Conservation (phyloP, 2,888 invertebrate species). For the Andricus curvator region DNA sequence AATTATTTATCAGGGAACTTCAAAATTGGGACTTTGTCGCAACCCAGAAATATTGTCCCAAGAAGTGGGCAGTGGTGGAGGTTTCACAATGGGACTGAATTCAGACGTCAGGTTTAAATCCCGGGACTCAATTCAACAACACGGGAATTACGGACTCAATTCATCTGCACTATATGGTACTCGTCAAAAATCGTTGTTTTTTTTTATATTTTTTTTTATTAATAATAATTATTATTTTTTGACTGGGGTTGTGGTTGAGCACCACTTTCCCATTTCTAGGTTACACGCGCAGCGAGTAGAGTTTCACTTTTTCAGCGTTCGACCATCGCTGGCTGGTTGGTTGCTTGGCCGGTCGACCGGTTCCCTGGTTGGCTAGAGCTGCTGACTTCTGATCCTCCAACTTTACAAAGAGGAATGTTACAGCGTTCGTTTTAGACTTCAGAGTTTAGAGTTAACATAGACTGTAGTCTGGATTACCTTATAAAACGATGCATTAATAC, state of each 20-base stretch:
- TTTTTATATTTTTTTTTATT: too few species aligned
- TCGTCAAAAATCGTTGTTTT: too few species aligned
- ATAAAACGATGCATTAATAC: neutral
- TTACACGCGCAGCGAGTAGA: slow-evolving; percentile 78
- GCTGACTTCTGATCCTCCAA: slow-evolving; percentile 37
- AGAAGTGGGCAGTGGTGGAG: too few species aligned
- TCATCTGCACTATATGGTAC: too few species aligned
- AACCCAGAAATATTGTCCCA: too few species aligned
- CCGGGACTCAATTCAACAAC: too few species aligned
- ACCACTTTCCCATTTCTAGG: slow-evolving; percentile 77
- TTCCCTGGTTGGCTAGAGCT: slow-evolving; percentile 50
- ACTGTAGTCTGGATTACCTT: neutral
- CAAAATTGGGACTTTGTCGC: too few species aligned
- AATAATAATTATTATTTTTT: neutral
- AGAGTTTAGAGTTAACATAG: neutral
- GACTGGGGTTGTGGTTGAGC: slow-evolving; percentile 66
- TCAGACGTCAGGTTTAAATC: too few species aligned
- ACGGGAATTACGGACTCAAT: too few species aligned
- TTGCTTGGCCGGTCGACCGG: slow-evolving; percentile 61
- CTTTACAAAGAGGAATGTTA: slow-evolving; percentile 26
- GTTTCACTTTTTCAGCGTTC: slow-evolving; percentile 78
- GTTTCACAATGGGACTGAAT: too few species aligned
- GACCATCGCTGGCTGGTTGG: slow-evolving; percentile 61
- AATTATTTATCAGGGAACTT: too few species aligned
- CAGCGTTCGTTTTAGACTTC: slow-evolving; percentile 20